Conservation (phyloP, 2,888 invertebrate species). For the Tetanocera ferruginea region DNA sequence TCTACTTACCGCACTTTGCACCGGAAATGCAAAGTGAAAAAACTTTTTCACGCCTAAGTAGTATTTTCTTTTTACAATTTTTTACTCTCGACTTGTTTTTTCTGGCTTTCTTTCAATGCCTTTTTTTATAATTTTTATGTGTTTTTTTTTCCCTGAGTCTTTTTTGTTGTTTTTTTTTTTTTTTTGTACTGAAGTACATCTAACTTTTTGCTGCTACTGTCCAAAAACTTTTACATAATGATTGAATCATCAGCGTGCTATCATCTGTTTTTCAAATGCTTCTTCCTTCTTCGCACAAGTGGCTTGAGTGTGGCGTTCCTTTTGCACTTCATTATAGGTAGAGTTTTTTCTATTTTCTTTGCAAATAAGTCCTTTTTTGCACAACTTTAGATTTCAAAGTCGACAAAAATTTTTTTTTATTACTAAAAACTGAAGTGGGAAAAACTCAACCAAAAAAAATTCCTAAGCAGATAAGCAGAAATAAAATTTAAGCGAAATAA, state of each 20-base stretch:
- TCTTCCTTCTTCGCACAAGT: background rate
- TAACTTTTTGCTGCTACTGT: slow-evolving; percentile 9
- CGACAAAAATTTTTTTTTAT: slow-evolving; percentile 40
- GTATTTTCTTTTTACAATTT: background rate
- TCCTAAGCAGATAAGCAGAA: background rate
- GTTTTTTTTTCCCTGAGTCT: background rate
- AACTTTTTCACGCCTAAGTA: slow-evolving; percentile 13
- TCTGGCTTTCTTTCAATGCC: background rate
- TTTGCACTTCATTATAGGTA: background rate
- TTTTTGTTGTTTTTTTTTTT: too few relatives aligned
- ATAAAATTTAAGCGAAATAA: background rate
- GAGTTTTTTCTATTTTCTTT: background rate
- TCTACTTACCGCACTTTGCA: slow-evolving; percentile 14
- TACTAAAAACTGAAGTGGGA: too few relatives aligned
- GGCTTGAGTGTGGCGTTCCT: background rate
- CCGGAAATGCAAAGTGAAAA: slow-evolving; percentile 29
- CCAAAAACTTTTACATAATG: slow-evolving; percentile 30
- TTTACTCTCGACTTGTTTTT: background rate
- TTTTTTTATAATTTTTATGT: too few relatives aligned
- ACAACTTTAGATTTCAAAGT: slow-evolving; percentile 46
- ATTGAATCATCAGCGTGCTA: slow-evolving; percentile 21
- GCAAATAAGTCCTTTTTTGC: background rate
- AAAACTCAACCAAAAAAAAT: background rate
- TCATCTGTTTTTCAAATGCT: slow-evolving; percentile 24
- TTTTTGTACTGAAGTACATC: background rate